Conservation (phyloP, 2,113 vertebrate genomes). For the Lasiurus borealis region DNA sequence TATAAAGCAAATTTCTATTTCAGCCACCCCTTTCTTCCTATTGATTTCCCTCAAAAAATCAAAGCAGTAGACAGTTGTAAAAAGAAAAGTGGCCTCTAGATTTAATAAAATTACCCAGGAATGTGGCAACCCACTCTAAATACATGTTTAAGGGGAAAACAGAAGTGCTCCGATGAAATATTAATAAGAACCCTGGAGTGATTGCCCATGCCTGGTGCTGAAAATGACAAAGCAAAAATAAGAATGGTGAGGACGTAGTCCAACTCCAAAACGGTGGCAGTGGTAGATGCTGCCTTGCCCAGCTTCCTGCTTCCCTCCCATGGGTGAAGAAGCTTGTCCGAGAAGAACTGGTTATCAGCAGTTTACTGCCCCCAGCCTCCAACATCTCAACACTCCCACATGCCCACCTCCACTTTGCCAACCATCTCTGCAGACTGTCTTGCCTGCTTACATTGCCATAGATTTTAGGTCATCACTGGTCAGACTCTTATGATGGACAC, state of each 20-base stretch:
- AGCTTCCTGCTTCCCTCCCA: background rate
- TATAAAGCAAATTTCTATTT: constrained; percentile 72
- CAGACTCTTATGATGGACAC: background rate
- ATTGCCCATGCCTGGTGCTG: constrained; percentile 34
- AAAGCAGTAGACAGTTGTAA: constrained; percentile 64
- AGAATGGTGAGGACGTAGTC: background rate
- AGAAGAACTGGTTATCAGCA: background rate
- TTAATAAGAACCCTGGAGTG: constrained; percentile 69
- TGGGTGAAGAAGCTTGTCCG: background rate
- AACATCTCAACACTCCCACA: background rate
- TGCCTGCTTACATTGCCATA: background rate
- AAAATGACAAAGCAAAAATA: constrained; percentile 39
- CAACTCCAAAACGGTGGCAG: background rate
- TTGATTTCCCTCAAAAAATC: constrained; percentile 77
- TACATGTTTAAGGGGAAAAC: constrained; percentile 67
- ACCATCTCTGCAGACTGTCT: background rate
- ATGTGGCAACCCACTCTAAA: constrained; percentile 71
- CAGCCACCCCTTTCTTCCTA: constrained; percentile 57
- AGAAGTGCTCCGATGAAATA: constrained; percentile 66
- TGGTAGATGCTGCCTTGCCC: background rate
- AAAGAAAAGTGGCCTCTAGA: constrained; percentile 72
- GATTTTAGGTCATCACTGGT: background rate
- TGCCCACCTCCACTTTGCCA: background rate
- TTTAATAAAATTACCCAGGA: constrained; percentile 79
- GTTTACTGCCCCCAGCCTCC: background rate